phyloP scores from a whole-genome alignment of 2,888 invertebrate species.

The Temnothorax unifasciatus region DNA sequence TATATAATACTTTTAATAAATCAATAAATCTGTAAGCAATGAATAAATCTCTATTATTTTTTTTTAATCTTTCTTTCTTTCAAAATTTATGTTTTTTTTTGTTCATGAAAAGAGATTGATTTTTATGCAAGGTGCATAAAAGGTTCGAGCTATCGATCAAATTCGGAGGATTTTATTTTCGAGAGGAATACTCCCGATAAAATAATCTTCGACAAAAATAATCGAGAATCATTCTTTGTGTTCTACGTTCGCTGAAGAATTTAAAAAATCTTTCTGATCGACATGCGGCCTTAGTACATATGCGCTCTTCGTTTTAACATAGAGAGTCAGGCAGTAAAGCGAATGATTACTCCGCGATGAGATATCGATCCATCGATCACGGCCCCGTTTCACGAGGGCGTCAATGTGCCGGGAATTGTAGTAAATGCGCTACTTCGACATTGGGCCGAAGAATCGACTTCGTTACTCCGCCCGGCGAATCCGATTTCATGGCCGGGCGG shows the following conservation, averaged over 20 bases:
- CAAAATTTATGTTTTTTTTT: background rate
- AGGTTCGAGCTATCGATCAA: background rate
- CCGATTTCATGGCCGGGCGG: conserved; percentile 52
- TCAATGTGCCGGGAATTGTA: conserved; percentile 53
- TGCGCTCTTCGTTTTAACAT: background rate
- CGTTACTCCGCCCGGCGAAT: conserved; percentile 48
- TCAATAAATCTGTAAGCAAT: background rate
- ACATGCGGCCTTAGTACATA: background rate
- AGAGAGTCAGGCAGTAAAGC: conserved; percentile 25
- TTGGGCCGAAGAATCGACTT: conserved; percentile 50
- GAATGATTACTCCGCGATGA: conserved; percentile 48
- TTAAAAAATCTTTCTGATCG: conserved; percentile 7
- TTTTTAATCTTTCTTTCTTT: background rate
- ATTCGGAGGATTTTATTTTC: background rate
- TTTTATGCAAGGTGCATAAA: background rate
- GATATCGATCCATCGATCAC: conserved; percentile 56
- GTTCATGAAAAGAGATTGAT: background rate
- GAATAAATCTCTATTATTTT: background rate
- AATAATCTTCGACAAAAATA: conserved; percentile 17
- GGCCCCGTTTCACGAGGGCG: conserved; percentile 33
- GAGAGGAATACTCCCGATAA: background rate
- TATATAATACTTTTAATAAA: background rate
- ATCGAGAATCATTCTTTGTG: background rate
- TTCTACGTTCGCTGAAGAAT: background rate
- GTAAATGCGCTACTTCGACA: conserved; percentile 55